phyloP scores from a whole-genome alignment of 2,888 invertebrate genomes.

The Octodonta nipae region DNA sequence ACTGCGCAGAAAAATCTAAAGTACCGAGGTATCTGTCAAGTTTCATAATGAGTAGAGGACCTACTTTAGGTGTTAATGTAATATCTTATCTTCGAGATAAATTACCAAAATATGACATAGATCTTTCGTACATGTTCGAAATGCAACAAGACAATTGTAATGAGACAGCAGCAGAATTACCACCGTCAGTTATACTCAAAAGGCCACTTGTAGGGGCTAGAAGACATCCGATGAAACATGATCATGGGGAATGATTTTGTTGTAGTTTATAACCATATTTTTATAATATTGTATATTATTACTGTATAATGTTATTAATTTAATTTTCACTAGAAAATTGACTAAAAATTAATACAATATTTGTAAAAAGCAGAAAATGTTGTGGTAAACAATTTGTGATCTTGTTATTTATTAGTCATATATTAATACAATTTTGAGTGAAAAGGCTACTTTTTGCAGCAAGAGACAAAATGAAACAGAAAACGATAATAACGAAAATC shows the following conservation, averaged over 20 bases:
- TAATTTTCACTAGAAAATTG: not conserved
- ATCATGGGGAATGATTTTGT: constrained; percentile 22
- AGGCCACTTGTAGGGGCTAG: constrained; percentile 22
- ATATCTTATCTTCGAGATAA: constrained; percentile 66
- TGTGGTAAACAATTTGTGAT: too few relatives aligned
- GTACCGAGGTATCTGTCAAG: constrained; percentile 71
- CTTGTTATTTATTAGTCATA: too few relatives aligned
- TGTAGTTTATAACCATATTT: constrained; percentile 2
- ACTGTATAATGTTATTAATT: constrained; percentile 1
- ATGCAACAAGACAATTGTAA: constrained; percentile 62
- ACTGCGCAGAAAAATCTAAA: constrained; percentile 72
- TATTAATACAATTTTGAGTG: too few relatives aligned
- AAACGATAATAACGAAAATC: too few relatives aligned
- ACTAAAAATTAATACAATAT: too few relatives aligned
- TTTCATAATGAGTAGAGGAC: constrained; percentile 59
- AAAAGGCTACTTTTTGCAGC: too few relatives aligned
- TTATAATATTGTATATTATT: constrained; percentile 2
- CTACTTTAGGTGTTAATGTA: constrained; percentile 49
- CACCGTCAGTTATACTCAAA: constrained; percentile 24
- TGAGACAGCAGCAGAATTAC: constrained; percentile 30
- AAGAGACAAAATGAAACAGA: too few relatives aligned
- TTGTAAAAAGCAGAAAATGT: too few relatives aligned
- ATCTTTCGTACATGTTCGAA: constrained; percentile 69
- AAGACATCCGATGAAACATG: constrained; percentile 38
- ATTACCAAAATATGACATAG: constrained; percentile 69